phyloP scores from a whole-genome alignment of 2,888 invertebrate species.

The Gymnoscelis rufifasciata region DNA sequence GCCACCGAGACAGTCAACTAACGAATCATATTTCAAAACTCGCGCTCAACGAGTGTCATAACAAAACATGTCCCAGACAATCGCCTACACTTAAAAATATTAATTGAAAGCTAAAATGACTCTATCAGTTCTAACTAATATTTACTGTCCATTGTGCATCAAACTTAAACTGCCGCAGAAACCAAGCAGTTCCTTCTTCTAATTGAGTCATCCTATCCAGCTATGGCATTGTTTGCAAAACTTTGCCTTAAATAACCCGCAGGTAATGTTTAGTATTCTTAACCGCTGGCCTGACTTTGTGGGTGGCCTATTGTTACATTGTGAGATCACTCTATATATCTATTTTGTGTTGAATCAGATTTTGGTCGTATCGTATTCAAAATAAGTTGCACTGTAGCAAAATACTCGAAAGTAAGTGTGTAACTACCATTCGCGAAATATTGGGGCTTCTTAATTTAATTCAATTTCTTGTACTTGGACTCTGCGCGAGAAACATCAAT shows the following conservation, averaged over 20 bases:
- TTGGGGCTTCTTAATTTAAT: too few species aligned
- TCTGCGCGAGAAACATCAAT: too few species aligned
- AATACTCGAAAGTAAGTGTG: too few species aligned
- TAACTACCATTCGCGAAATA: too few species aligned
- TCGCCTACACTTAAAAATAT: conserved; percentile 23
- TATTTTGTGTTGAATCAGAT: conserved; percentile 17
- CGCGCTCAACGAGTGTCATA: too few species aligned
- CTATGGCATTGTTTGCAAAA: conserved; percentile 72
- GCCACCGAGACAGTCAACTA: too few species aligned
- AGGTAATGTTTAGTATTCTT: background rate
- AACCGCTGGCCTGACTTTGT: conserved; percentile 36
- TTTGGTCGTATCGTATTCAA: conserved; percentile 18
- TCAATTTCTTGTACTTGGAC: too few species aligned
- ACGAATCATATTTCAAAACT: too few species aligned
- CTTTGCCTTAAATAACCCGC: conserved; percentile 56
- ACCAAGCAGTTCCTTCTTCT: conserved; percentile 40
- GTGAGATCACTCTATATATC: conserved; percentile 27
- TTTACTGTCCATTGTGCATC: conserved; percentile 64
- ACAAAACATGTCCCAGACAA: conserved; percentile 13
- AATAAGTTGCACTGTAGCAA: too few species aligned
- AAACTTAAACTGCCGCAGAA: conserved; percentile 48
- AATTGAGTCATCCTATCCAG: conserved; percentile 73
- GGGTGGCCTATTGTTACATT: conserved; percentile 52
- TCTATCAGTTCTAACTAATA: conserved; percentile 40
- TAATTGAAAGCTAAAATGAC: conserved; percentile 27